Base-by-base conservation (phyloP, 2,888 invertebrate species). In the Zygothrica quintamaculata region DNA sequence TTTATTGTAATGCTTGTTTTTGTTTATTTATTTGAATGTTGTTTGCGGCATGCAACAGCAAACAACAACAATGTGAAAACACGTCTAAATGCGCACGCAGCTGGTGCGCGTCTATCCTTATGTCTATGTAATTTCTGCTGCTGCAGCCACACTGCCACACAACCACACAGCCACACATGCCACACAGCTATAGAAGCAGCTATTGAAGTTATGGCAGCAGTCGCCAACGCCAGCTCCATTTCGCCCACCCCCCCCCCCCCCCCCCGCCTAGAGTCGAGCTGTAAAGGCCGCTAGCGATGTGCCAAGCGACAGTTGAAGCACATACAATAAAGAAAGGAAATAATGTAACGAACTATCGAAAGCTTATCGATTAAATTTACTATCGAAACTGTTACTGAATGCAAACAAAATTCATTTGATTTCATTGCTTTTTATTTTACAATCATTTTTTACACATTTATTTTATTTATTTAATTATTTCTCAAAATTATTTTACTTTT, bases 11-110 rank as follows among this genome's bases (percentile, higher is more conserved):
- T 31, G 25, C 33, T 53, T 44, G 22, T 46, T 60, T 31, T 61
- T 65, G 44, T 60, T 69, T 51, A 56, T 62, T 36, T n/a, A 37
- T n/a, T 18, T 16, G 56, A 70, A 43, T 46, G 52, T 58, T 60
- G 51, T 53, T 64, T 52, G 67, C 61, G 59, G 77, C 51, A 47
- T 55, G 40, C 36, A 46, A 37, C 36, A 31, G 7, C n/a, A 16
- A 44, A 58, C 39, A 42, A 39, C 33, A 51, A 50, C 36, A 70
- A 31, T 15, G 15, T 22, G 7, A 6, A 25, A 50, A 64, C 72
- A 82, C 84, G 84, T 85, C 86, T 59, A 50, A 67, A 51, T 75
- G 66, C 86, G 79, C 57, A 79, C 73, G 67, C 80, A 82, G 86
- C 68, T 82, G 84, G 52, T 77, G 65, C 55, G 61, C 78, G 77